phyloP scores from a whole-genome alignment of 30 jellyfish, hydroid and myxozoan genomes.

The Chrysaora quinquecirrha region DNA sequence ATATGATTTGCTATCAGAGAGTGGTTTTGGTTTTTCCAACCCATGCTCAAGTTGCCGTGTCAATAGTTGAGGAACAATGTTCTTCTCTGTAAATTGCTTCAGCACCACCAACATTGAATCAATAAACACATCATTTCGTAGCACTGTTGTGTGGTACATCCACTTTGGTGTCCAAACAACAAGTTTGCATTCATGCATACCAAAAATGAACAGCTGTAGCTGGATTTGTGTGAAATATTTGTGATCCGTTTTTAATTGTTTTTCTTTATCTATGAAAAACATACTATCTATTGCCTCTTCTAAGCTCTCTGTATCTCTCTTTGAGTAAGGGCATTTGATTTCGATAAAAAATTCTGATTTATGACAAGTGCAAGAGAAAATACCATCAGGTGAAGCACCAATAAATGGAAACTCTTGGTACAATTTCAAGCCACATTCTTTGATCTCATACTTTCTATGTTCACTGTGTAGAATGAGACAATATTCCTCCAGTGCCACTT shows the following conservation, averaged over 20 bases:
- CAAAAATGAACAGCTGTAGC: slow-evolving; percentile 2
- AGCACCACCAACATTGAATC: slow-evolving; percentile 5
- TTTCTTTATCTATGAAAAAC: not conserved
- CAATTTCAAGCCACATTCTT: not conserved
- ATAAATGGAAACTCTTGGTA: slow-evolving; percentile 4
- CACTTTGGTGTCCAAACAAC: slow-evolving; percentile 23
- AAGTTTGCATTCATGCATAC: not conserved
- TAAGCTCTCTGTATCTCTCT: not conserved
- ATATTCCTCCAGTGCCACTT: not conserved
- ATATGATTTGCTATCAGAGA: slow-evolving; percentile 3
- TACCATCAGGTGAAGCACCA: slow-evolving; percentile 37
- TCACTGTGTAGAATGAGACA: not conserved
- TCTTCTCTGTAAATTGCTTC: slow-evolving; percentile 1
- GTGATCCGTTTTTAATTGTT: not conserved
- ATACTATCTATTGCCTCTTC: slow-evolving; percentile 15
- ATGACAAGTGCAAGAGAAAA: slow-evolving; percentile 7
- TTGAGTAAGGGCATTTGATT: slow-evolving; percentile 34
- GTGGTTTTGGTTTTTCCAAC: not conserved
- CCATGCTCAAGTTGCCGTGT: slow-evolving; percentile 12
- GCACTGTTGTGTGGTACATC: slow-evolving; percentile 22
- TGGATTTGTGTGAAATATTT: not conserved
- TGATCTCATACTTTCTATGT: slow-evolving; percentile 8
- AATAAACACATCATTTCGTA: not conserved
- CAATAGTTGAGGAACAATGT: slow-evolving; percentile 21
- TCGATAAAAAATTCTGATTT: not conserved